phyloP scores from a whole-genome alignment of 1,140 invertebrate species.

The Papilio aristodemus region DNA sequence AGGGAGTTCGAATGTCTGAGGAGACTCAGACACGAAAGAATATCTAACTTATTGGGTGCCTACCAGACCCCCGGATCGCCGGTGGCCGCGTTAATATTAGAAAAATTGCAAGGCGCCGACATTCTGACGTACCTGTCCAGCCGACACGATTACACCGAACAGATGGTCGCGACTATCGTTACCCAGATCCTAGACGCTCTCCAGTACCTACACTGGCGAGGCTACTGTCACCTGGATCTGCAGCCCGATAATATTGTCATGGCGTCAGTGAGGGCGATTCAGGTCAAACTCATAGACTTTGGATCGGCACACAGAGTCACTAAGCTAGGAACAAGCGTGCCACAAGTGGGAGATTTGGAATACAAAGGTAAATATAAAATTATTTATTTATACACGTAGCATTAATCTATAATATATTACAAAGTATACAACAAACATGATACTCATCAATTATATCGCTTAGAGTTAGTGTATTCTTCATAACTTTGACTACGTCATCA shows the following conservation, averaged over 20 bases:
- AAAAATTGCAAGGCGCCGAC: constrained; percentile 95
- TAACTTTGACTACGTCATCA: too few species aligned
- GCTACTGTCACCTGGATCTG: constrained; percentile 94
- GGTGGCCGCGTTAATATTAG: constrained; percentile 88
- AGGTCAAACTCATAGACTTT: constrained; percentile 96
- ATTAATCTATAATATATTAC: neutral
- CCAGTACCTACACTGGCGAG: constrained; percentile 96
- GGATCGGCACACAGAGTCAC: constrained; percentile 90
- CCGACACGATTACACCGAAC: constrained; percentile 93
- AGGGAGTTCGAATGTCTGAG: constrained; percentile 91
- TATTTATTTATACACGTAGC: neutral
- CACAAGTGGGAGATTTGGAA: constrained; percentile 85
- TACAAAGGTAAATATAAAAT: constrained; percentile 83
- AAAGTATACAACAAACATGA: too few species aligned
- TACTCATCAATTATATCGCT: too few species aligned
- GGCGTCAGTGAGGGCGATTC: constrained; percentile 90
- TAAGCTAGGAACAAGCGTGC: constrained; percentile 88
- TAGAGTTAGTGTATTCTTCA: too few species aligned
- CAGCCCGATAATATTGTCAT: constrained; percentile 99
- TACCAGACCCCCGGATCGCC: constrained; percentile 85
- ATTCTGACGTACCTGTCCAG: constrained; percentile 93
- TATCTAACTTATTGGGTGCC: constrained; percentile 87
- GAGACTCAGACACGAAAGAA: constrained; percentile 90
- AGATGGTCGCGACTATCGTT: constrained; percentile 92
- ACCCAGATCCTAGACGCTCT: constrained; percentile 92